These are phyloP conservation scores for Actenoides hombroni DNA, from an alignment of 2,113 vertebrate species.

Conservation along the genomic window DNA sequence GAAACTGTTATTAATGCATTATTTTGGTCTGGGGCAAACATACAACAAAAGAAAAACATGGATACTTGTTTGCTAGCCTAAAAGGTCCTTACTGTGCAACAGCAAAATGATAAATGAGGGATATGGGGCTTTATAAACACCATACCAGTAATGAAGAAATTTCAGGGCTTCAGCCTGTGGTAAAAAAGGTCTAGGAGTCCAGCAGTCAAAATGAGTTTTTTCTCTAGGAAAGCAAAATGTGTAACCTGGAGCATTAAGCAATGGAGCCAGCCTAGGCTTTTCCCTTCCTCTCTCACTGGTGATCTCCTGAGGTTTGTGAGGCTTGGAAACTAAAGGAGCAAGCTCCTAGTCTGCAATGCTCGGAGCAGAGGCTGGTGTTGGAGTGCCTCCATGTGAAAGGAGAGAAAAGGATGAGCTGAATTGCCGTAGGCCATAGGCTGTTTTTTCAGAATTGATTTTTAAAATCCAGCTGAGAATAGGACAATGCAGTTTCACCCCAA, in stretches of 20 bases:
- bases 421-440: not conserved
- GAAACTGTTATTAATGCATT: not conserved
- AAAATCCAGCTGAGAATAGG: not conserved
- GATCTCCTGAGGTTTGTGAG: not conserved
- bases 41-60: not conserved
- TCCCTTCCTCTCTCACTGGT: not conserved
- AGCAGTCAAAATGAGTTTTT: not conserved
- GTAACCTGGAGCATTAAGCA: not conserved
- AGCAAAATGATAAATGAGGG: not conserved
- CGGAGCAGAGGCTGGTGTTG: not conserved
- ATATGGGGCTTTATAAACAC: not conserved
- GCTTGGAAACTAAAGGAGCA: not conserved
- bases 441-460: not conserved
- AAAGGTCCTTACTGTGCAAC: not conserved
- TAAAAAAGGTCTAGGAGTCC: not conserved
- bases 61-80: not conserved
- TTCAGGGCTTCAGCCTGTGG: not conserved
- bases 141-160: not conserved
- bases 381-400: not conserved
- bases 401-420: not conserved
- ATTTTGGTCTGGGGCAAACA: not conserved
- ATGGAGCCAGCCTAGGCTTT: not conserved
- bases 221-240: not conserved
- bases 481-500: not conserved
- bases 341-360: not conserved